These are phyloP conservation scores for Aphrocallistes beatrix DNA, from an alignment of 37 sponge, comb jelly and placozoan genomes.

Conservation along the genomic window DNA sequence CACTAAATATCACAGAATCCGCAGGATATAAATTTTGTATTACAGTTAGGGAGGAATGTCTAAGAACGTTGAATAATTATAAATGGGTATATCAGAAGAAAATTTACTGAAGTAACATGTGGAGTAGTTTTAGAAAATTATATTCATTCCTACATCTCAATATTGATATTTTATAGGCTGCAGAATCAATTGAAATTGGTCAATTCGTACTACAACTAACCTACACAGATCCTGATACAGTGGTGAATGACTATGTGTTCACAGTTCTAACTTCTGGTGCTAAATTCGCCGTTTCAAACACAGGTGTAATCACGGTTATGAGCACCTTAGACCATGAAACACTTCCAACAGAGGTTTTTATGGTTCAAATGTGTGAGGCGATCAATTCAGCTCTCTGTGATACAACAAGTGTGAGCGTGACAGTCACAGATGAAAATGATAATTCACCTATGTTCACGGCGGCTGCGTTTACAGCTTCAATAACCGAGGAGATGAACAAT, in stretches of 20 bases:
- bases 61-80: no score
- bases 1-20: no score
- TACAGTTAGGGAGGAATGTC: no score
- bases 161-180: background rate
- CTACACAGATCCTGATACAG: background rate
- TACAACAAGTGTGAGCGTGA: background rate
- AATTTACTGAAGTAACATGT: no score
- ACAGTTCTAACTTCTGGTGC: background rate
- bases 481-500: background rate
- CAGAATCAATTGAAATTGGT: conserved; percentile 9
- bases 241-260: background rate
- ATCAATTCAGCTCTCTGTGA: background rate
- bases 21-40: no score
- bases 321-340: conserved; percentile 1
- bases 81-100: no score
- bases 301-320: background rate
- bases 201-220: background rate
- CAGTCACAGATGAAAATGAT: conserved; percentile 8
- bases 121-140: no score
- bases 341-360: background rate
- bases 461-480: background rate
- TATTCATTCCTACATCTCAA: no score
- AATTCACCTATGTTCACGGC: background rate
- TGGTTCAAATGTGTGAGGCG: background rate
- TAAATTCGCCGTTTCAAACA: background rate